Conservation (phyloP, 2,113 vertebrate species). For the Aix galericulata region DNA sequence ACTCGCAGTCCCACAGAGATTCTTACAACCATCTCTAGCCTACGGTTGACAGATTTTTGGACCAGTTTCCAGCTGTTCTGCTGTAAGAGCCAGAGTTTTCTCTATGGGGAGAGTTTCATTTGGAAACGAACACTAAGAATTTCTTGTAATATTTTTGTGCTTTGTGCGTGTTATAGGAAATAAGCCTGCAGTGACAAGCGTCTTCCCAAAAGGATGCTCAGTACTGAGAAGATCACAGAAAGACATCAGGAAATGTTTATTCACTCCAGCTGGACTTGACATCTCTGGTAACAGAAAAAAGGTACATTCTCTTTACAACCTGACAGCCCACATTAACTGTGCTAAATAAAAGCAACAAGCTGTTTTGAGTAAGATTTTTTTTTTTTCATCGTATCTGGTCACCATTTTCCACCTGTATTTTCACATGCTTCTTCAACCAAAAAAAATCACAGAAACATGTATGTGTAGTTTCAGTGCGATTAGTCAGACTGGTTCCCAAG, state of each 20-base stretch:
- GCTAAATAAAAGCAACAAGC: neutral
- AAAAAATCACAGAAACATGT: neutral
- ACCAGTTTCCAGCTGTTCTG: neutral
- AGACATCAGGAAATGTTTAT: neutral
- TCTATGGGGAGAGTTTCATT: neutral
- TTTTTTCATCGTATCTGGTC: neutral
- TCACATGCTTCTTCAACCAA: neutral
- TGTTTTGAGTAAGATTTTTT: neutral
- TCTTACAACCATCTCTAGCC: neutral
- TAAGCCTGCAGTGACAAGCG: neutral
- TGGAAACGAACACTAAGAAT: neutral
- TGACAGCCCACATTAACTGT: neutral
- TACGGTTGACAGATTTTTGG: neutral
- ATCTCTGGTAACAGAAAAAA: neutral
- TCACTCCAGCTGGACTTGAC: neutral
- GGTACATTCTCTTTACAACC: neutral
- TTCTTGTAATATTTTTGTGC: neutral
- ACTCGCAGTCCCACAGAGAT: neutral
- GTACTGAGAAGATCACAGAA: neutral
- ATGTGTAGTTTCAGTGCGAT: neutral
- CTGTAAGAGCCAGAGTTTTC: neutral
- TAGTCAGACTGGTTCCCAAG: neutral
- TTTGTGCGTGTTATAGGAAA: neutral
- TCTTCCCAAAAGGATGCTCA: neutral
- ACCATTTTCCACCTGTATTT: neutral